Conservation (phyloP, 2,797 vertebrate genomes). For the Halcyon badia region DNA sequence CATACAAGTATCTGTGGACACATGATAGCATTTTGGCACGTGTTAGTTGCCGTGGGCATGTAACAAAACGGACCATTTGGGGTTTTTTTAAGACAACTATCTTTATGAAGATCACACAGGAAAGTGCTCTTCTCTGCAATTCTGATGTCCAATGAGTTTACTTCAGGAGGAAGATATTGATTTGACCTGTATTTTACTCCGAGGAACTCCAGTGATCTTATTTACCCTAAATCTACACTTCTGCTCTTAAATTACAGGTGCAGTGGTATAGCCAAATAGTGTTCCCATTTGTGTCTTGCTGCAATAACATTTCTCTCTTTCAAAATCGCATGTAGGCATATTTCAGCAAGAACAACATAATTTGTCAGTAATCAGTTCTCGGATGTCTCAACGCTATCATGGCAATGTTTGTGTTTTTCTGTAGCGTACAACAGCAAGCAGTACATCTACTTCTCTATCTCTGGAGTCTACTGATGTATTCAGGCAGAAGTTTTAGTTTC, state of each 20-base stretch:
- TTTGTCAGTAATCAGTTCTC: constrained; percentile 46
- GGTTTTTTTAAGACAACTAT: neutral
- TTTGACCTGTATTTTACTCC: constrained; percentile 20
- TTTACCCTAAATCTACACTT: neutral
- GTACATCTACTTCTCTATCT: neutral
- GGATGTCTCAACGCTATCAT: neutral
- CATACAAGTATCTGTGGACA: constrained; percentile 19
- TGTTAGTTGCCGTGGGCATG: constrained; percentile 11
- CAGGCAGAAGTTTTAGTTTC: constrained; percentile 33
- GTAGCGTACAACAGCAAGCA: neutral
- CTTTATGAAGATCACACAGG: neutral
- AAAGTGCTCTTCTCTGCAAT: neutral
- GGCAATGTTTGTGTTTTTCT: constrained; percentile 35
- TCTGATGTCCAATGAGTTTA: constrained; percentile 13
- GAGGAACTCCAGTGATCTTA: constrained; percentile 10
- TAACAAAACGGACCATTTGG: neutral
- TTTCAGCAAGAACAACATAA: constrained; percentile 26
- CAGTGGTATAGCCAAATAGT: neutral
- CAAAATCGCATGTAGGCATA: neutral
- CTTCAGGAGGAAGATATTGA: neutral
- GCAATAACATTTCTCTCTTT: neutral
- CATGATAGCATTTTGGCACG: constrained; percentile 46
- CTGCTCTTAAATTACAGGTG: constrained; percentile 20
- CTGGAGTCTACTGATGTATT: neutral
- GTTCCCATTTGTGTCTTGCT: neutral